Base-by-base conservation (phyloP, 2,113 vertebrate genomes). In the Phyllostomus discolor region DNA sequence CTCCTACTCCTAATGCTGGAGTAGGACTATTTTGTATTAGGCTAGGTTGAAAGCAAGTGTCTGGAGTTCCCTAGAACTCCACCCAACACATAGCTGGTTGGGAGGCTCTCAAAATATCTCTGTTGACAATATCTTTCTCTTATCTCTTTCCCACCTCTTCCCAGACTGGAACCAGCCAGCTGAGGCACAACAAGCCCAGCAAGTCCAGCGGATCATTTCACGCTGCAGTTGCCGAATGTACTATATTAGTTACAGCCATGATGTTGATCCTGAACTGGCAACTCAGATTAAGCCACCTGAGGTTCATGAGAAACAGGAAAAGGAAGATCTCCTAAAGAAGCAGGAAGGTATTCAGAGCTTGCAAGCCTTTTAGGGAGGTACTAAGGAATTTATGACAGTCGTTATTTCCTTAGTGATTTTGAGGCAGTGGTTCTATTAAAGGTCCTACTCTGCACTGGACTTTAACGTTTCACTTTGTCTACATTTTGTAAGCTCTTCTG, bases 231-330 rank as follows among this genome's bases (percentile, higher is more conserved):
- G 99, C 97, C 98, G 99, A 94, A 99, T 99, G 99, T 99, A 99
- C 98, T 99, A 99, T 98, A 99, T 99, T 98, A 99, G 99, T 97
- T 99, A 99, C 98, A 99, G 99, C 98, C 99, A 99, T 1, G 99
- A 99, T 97, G 99, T 99, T 35, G 99, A 99, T 98, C 99, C 99
- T 0, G 99, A 99, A 97, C 98, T 99, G 95, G 99, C 99, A 97
- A 99, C 99, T 0, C 99, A 99, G 98, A 99, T 99, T 98, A 99
- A 99, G 97, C 99, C 99, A 4, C 99, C 99, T 0, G 99, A 99
- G 96, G 98, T 99, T 57, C 98, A 99, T 0, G 98, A 99, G 91
- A 98, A 98, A 96, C 99, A 99, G 41, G 99, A 99, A 98, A 99
- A 99, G 91, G 99, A 99, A 85, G 99, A 99, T 95, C 98, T 99